These are phyloP conservation scores for Eupithecia subumbrata DNA, from an alignment of 2,888 invertebrate species.

Conservation along the genomic window DNA sequence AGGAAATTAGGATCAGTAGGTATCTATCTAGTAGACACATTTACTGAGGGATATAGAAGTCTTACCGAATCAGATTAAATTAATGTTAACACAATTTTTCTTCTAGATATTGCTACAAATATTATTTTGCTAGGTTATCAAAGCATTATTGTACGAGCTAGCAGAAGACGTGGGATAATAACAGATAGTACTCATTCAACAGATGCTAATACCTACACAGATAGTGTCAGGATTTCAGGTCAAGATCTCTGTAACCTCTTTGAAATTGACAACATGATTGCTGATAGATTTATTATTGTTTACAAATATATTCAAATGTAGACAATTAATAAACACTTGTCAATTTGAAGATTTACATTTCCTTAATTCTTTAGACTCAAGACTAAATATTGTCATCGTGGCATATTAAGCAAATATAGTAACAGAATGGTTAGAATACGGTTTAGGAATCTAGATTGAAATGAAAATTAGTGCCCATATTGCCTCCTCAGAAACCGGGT, in stretches of 20 bases:
- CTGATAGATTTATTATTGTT: conserved; percentile 22
- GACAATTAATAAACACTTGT: background rate
- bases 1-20: background rate
- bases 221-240: conserved; percentile 43
- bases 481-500: background rate
- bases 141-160: conserved; percentile 1
- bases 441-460: background rate
- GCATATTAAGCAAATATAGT: background rate
- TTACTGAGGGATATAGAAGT: background rate
- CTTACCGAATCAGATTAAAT: background rate
- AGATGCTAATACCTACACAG: conserved; percentile 42
- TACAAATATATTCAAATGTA: conserved; percentile 5
- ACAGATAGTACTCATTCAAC: conserved; percentile 32
- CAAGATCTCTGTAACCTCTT: conserved; percentile 38
- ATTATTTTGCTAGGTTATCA: background rate
- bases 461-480: background rate
- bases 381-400: background rate
- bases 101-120: background rate
- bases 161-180: conserved; percentile 35
- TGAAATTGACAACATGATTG: conserved; percentile 19
- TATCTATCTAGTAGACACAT: background rate
- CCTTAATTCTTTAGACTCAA: background rate
- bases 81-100: too few species aligned
- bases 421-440: background rate
- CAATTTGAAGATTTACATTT: conserved; percentile 5